Base-by-base conservation (phyloP, 2,113 vertebrate genomes). In the Oxygymnocypris stewartii region DNA sequence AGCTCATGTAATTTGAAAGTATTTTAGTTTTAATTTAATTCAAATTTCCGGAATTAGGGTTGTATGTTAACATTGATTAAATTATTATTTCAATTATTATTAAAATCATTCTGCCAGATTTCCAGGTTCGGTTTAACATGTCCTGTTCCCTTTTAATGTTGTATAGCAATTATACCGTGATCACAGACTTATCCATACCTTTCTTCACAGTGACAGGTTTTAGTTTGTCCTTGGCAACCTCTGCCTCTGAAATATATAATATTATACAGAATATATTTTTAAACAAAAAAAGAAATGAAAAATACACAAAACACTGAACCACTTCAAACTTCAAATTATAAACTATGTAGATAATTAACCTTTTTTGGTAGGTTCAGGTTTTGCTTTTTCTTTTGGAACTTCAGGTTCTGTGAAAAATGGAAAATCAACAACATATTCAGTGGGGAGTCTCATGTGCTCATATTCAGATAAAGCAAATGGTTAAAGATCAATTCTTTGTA, bases 181-280 rank as follows among this genome's bases (percentile, higher is more conserved):
- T 4, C 7, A 49, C 25, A 28, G 75, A 28, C 14, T 51, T 14
- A 28, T 49, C 25, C 75, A 77, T 54, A 49, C 75, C 75, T 77
- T 86, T 54, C 44, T 90, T 93, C 31, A 91, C 23, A 12, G 90
- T 84, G 13, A 85, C 85, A 74, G 86, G 57, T 81, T 93, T 93
- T 47, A 85, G 89, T 69, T 80, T 90, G 57, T 92, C 92, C 84
- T 92, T 93, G 9, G 90, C 28, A 20, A 90, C 88, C 8, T 84
- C 88, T 82, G 90, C 93, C 89, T 87, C 92, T 54, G 40, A 89
- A 18, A 78, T 35, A 12, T 73, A 42, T 73, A 28, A 13, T 65
- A 42, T 23, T 40, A 40, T 40, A 9, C 20, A 11, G 16, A 20
- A 73, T 73, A 73, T 40, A 40, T 42, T 40, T 40, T 73, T 73